Conservation (phyloP, 2,888 invertebrate genomes). For the Omphaloscelis lunosa region DNA sequence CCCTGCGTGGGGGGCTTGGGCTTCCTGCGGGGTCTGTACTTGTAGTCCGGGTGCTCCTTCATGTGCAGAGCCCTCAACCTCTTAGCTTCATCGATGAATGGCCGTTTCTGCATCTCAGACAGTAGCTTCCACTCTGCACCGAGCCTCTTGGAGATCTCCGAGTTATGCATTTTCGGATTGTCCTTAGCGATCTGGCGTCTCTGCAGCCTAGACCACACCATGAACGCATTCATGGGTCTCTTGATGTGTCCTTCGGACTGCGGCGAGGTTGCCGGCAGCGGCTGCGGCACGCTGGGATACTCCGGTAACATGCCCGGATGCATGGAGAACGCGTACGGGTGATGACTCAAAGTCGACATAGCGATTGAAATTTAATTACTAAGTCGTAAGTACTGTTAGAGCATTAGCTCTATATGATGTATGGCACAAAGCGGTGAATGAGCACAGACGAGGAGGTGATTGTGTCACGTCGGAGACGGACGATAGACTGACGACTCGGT, state of each 20-base stretch:
- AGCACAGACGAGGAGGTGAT: slow-evolving; percentile 82
- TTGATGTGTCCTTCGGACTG: slow-evolving; percentile 96
- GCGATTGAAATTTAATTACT: slow-evolving; percentile 68
- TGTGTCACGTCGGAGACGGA: slow-evolving; percentile 87
- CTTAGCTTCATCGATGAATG: slow-evolving; percentile 99
- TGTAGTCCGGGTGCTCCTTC: slow-evolving; percentile 98
- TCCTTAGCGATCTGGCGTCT: slow-evolving; percentile 97
- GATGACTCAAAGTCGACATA: slow-evolving; percentile 89
- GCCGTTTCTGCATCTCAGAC: slow-evolving; percentile 96
- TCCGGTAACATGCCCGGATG: slow-evolving; percentile 88
- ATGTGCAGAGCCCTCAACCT: slow-evolving; percentile 96
- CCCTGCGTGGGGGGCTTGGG: slow-evolving; percentile 93
- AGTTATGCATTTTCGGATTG: slow-evolving; percentile 98
- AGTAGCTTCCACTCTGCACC: slow-evolving; percentile 98
- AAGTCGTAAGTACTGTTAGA: slow-evolving; percentile 75
- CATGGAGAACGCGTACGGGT: slow-evolving; percentile 90
- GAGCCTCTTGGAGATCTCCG: slow-evolving; percentile 96
- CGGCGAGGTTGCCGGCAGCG: slow-evolving; percentile 86
- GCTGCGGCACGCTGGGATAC: slow-evolving; percentile 85
- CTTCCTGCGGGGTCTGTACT: slow-evolving; percentile 96
- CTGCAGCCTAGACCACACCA: slow-evolving; percentile 98
- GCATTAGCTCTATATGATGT: slow-evolving; percentile 81
- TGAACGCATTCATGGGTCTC: slow-evolving; percentile 99
- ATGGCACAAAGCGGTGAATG: slow-evolving; percentile 86
- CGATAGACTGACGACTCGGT: slow-evolving; percentile 85